Base-by-base conservation (phyloP, 92 coral and sea anemone genomes). In the Phenganax subtilis region DNA sequence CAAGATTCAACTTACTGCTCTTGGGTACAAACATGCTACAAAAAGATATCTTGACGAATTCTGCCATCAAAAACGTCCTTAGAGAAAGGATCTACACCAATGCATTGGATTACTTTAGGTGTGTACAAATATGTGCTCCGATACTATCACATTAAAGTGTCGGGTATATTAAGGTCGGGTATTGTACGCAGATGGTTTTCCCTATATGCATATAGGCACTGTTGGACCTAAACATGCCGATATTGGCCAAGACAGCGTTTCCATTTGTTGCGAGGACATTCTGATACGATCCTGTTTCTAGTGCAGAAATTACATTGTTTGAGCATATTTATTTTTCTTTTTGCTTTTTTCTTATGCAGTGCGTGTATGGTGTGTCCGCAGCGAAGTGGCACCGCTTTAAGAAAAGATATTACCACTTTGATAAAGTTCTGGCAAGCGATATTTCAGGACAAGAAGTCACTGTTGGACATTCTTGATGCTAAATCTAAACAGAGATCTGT, bases 371-470 rank as follows among this genome's bases (percentile, higher is more conserved):
- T 88, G 89, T 94, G 98, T 97, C 98, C 98, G 1, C 81, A 87
- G 52, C 83, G 88, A 12, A 82, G 88, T 74, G 97, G 94, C 6
- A 80, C 86, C 15, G 96, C 87, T 76, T 86, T 94, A 47, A 89
- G 98, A 6, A 92, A 89, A 68, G 98, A 94, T 31, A 85, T 94
- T 51, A 87, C 80, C 57, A 90, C 91, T 51, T 81, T 94, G 80
- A 90, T 94, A 62, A 94, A 94, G 86, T 94, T 94, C 86, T 94
- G 98, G 98, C 98, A 94, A 80, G 96, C 98, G 29, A 92, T 94
- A 73, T 85, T 90, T 9, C 90, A 97, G 44, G 98, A 94, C 86
- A 94, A 92, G 87, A 94, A 94, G 75, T 78, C 82, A 47, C 64
- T 78, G 64, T 4, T 53, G 12, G 70, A 72, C 4, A 31, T 78